Conservation (phyloP, 2,113 vertebrate genomes). For the Carollia perspicillata region DNA sequence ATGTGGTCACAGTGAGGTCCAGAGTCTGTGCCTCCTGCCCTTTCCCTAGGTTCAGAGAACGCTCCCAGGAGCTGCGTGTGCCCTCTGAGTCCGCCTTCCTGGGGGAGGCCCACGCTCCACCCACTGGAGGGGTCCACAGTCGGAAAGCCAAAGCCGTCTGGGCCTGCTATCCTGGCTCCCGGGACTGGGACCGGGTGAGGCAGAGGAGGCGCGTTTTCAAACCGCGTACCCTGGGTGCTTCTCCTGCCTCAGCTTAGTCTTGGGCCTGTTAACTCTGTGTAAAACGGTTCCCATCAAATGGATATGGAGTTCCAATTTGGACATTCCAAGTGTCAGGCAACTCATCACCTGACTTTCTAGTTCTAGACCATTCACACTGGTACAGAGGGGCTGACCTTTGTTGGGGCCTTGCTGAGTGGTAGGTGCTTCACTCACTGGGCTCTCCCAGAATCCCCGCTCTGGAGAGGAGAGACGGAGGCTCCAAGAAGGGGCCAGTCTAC, state of each 20-base stretch:
- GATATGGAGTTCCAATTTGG: neutral
- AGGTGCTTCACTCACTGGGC: neutral
- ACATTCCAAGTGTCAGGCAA: too few species aligned
- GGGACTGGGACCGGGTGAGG: neutral
- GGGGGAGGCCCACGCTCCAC: too few species aligned
- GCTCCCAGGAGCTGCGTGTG: fast-evolving
- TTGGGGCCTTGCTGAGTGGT: neutral
- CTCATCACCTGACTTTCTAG: neutral
- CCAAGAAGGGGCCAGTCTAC: neutral
- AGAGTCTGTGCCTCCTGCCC: neutral
- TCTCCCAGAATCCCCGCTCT: neutral
- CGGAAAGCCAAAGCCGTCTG: neutral
- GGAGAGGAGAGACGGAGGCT: neutral
- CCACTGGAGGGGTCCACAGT: fast-evolving
- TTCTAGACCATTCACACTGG: neutral
- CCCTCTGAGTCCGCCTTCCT: neutral
- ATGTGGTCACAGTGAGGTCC: neutral
- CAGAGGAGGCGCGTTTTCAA: neutral
- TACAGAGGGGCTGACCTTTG: neutral
- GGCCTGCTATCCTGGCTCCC: neutral
- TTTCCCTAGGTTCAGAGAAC: neutral
- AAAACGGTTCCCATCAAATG: neutral
- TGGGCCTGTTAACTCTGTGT: neutral
- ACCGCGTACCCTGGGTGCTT: neutral
- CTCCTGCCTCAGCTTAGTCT: neutral